Conservation (phyloP, 1,140 invertebrate species). For the Eupeodes corollae region DNA sequence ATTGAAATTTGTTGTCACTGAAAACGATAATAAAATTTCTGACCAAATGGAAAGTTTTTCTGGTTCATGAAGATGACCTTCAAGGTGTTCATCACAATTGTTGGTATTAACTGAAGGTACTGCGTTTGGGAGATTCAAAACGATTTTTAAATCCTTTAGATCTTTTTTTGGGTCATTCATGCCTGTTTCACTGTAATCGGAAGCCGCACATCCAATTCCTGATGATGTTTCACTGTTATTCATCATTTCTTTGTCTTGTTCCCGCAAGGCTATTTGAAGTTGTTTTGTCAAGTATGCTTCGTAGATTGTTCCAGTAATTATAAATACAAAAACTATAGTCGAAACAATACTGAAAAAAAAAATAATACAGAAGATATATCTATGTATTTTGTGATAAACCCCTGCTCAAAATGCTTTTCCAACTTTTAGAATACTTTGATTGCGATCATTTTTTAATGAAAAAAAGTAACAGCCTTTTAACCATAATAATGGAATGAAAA, state of each 20-base stretch:
- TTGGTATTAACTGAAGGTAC: conserved; percentile 39
- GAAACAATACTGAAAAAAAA: conserved; percentile 45
- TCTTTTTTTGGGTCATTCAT: conserved; percentile 19
- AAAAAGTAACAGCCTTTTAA: no score
- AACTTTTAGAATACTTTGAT: no score
- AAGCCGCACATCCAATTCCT: conserved; percentile 36
- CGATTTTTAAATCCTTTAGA: conserved; percentile 29
- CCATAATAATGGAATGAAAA: no score
- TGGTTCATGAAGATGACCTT: conserved; percentile 38
- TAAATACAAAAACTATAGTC: conserved; percentile 41
- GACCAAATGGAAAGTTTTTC: conserved; percentile 46
- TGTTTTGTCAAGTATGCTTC: conserved; percentile 43
- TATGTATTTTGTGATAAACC: background rate
- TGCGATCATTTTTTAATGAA: no score
- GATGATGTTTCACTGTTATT: conserved; percentile 35
- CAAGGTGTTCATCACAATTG: conserved; percentile 48
- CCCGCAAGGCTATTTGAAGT: conserved; percentile 27
- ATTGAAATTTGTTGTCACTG: conserved; percentile 58
- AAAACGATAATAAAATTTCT: conserved; percentile 67
- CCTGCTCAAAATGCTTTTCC: no score
- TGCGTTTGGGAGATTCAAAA: conserved; percentile 22
- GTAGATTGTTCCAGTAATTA: conserved; percentile 50
- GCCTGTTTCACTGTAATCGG: conserved; percentile 34
- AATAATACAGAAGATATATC: conserved; percentile 3
- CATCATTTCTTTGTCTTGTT: conserved; percentile 34